Percentiles rank a stretch among this genome's conserved stretches.
These are phyloP conservation scores for Oophaga pumilio DNA, from an alignment of 2,113 vertebrate species.

Conservation along the genomic window DNA sequence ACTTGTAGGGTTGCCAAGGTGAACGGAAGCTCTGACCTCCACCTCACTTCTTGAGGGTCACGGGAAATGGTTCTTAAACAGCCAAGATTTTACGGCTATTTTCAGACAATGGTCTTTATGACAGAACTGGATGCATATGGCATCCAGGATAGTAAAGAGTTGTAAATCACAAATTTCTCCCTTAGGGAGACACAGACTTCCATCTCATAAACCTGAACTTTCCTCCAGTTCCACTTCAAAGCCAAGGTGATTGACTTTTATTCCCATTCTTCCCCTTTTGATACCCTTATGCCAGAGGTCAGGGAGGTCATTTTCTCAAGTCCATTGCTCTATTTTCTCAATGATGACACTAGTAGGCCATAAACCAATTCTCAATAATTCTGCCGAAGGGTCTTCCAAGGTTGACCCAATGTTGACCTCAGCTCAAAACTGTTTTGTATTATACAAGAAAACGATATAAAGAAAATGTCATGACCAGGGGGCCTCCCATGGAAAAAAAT, in stretches of 20 bases:
- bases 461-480: slow-evolving; percentile 17
- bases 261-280: slow-evolving; percentile 17
- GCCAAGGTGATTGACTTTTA: slow-evolving; percentile 39
- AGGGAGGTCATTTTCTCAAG: slow-evolving; percentile 31
- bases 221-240: slow-evolving; percentile 41
- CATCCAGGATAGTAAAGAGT: background rate
- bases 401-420: slow-evolving; percentile 45
- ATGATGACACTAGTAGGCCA: slow-evolving; percentile 6
- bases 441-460: slow-evolving; percentile 11
- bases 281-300: background rate
- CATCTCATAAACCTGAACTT: slow-evolving; percentile 49
- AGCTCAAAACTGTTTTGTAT: slow-evolving; percentile 39
- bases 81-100: slow-evolving; percentile 10
- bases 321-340: slow-evolving; percentile 35
- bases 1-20: background rate
- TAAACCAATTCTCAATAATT: background rate
- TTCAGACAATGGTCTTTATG: slow-evolving; percentile 26
- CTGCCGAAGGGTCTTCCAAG: background rate
- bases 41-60: slow-evolving; percentile 1
- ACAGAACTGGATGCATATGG: slow-evolving; percentile 9
- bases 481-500: background rate
- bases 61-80: slow-evolving; percentile 30
- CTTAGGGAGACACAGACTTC: slow-evolving; percentile 16
- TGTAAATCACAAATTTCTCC: slow-evolving; percentile 24
- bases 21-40: slow-evolving; percentile 29